Evolutionary conservation across 2,113 vertebrate species (phyloP).

Genomic region (Chiloscyllium plagiosum): DNA sequence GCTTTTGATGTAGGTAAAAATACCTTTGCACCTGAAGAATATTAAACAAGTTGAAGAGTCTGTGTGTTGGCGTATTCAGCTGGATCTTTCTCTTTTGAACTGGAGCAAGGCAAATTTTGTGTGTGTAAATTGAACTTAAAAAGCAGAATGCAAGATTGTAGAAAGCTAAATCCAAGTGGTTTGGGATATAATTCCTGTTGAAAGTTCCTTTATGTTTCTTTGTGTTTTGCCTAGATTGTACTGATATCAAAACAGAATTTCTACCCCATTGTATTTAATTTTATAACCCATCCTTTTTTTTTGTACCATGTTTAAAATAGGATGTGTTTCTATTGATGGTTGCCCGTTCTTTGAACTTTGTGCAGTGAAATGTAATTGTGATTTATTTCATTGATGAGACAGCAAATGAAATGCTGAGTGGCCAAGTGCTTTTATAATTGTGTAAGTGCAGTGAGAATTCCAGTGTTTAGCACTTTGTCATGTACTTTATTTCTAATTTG

Average conservation of each 20-base stretch:
- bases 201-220: neutral
- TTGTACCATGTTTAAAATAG: neutral
- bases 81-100: neutral
- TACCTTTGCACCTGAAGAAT: neutral
- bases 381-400: conserved; percentile 12
- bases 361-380: neutral
- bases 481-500: conserved; percentile 4
- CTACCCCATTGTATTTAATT: neutral
- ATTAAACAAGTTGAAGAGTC: neutral
- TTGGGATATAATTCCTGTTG: neutral
- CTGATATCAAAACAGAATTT: neutral
- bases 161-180: neutral
- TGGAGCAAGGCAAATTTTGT: neutral
- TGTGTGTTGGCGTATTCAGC: too few relatives aligned
- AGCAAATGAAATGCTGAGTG: conserved; percentile 27
- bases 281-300: neutral
- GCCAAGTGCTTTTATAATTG: conserved; percentile 22
- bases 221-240: neutral
- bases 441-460: neutral
- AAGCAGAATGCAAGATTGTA: neutral
- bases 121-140: neutral
- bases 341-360: neutral
- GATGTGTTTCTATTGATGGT: neutral
- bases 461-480: neutral
- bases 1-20: neutral